A percentile compares a stretch with the other conserved stretches of the same genome.
phyloP scores from a whole-genome alignment of 2,888 invertebrate genomes.

The Drosophila meridiana region DNA sequence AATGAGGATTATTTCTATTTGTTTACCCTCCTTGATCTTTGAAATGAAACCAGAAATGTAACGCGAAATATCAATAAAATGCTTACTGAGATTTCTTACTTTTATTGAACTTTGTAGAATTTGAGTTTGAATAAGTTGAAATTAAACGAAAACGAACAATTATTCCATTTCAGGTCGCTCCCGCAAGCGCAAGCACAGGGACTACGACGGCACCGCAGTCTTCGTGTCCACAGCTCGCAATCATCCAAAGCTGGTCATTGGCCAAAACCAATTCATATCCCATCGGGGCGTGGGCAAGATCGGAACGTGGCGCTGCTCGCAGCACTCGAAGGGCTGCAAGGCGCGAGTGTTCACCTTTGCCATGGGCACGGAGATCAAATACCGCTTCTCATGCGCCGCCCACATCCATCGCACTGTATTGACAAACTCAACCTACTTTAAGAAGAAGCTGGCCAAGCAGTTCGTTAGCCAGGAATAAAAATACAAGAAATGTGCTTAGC shows the following conservation, averaged over 20 bases:
- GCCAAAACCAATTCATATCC: conserved; percentile 37
- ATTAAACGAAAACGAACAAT: neutral
- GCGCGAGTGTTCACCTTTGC: conserved; percentile 56
- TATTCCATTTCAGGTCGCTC: conserved; percentile 8
- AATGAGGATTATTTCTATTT: neutral
- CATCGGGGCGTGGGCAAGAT: conserved; percentile 49
- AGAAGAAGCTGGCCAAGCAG: conserved; percentile 4
- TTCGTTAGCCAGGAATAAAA: neutral
- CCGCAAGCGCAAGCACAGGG: conserved; percentile 9
- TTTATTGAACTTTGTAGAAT: neutral
- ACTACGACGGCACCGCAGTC: conserved; percentile 48
- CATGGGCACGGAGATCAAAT: conserved; percentile 65
- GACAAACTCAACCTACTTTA: neutral
- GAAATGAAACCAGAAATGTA: neutral
- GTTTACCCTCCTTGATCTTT: neutral
- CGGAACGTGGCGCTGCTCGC: conserved; percentile 63
- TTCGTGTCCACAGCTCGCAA: conserved; percentile 28
- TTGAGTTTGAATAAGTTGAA: neutral
- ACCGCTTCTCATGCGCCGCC: conserved; percentile 63
- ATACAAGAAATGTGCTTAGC: neutral
- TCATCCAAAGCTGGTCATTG: conserved; percentile 58
- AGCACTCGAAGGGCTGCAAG: conserved; percentile 65
- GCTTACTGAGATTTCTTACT: no score
- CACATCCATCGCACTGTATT: conserved; percentile 52
- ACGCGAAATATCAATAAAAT: neutral